Evolutionary conservation across 2,888 invertebrate genomes (phyloP).

Genomic region (Lasioglossum calceatum): DNA sequence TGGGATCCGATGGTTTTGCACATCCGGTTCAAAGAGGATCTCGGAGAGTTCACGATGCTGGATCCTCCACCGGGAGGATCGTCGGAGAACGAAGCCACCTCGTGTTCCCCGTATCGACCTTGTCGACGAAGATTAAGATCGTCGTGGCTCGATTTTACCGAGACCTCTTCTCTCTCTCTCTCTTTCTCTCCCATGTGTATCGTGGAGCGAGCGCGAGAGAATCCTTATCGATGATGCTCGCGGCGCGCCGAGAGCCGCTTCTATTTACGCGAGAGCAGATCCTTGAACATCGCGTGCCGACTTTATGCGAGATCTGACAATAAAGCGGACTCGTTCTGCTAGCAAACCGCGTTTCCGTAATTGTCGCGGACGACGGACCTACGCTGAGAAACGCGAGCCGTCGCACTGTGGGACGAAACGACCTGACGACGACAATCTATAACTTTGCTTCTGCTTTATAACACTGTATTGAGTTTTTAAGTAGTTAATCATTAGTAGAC

Average conservation of each 20-base stretch:
- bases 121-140: conserved; percentile 66
- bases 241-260: background rate
- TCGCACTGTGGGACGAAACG: too few species aligned
- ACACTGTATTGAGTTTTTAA: too few species aligned
- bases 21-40: conserved; percentile 10
- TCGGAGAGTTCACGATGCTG: conserved; percentile 16
- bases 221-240: conserved; percentile 44
- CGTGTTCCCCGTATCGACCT: conserved; percentile 60
- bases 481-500: too few species aligned
- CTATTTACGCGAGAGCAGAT: conserved; percentile 17
- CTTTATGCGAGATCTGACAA: background rate
- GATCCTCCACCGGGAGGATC: conserved; percentile 39
- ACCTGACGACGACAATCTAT: too few species aligned
- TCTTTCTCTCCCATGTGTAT: background rate
- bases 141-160: conserved; percentile 51
- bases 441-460: too few species aligned
- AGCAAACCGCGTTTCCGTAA: conserved; percentile 1
- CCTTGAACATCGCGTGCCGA: background rate
- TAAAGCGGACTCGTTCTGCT: background rate
- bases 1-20: background rate
- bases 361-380: background rate
- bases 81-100: conserved; percentile 48
- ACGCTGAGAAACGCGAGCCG: background rate
- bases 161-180: conserved; percentile 20
- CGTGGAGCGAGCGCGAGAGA: conserved; percentile 38